phyloP scores from a whole-genome alignment of 2,888 invertebrate species.

The Polyploca ridens region DNA sequence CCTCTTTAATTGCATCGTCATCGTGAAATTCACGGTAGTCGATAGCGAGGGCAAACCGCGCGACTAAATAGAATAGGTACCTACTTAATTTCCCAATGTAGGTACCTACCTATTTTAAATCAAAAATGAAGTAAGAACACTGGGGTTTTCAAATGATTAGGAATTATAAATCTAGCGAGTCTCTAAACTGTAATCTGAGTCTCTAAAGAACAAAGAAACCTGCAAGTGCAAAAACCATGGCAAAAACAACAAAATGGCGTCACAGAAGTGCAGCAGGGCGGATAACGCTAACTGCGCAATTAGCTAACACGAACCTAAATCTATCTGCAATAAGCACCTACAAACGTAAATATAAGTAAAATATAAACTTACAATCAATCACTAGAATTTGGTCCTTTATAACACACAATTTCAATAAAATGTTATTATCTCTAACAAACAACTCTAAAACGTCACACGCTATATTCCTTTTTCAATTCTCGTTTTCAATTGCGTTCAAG shows the following conservation, averaged over 20 bases:
- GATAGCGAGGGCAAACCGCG: too few species aligned
- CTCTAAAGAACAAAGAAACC: background rate
- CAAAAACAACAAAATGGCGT: background rate
- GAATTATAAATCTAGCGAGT: too few species aligned
- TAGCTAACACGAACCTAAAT: background rate
- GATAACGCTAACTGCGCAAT: background rate
- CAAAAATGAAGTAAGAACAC: too few species aligned
- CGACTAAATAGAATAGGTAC: too few species aligned
- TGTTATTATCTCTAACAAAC: constrained; percentile 39
- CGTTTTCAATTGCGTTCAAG: constrained; percentile 46
- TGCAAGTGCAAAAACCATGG: too few species aligned
- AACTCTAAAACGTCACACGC: constrained; percentile 46
- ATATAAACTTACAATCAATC: constrained; percentile 45
- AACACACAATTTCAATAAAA: constrained; percentile 39
- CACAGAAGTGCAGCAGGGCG: background rate
- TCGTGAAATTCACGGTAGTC: too few species aligned
- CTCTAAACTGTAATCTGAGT: too few species aligned
- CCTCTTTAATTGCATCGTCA: too few species aligned
- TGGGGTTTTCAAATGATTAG: too few species aligned
- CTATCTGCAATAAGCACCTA: background rate
- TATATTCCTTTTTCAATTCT: constrained; percentile 50
- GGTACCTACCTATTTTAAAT: too few species aligned
- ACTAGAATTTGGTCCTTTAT: constrained; percentile 49
- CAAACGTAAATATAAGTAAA: too few species aligned
- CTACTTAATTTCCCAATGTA: too few species aligned